Evolutionary conservation across 2,113 vertebrate species (phyloP).

Genomic region (Cathartes aura): DNA sequence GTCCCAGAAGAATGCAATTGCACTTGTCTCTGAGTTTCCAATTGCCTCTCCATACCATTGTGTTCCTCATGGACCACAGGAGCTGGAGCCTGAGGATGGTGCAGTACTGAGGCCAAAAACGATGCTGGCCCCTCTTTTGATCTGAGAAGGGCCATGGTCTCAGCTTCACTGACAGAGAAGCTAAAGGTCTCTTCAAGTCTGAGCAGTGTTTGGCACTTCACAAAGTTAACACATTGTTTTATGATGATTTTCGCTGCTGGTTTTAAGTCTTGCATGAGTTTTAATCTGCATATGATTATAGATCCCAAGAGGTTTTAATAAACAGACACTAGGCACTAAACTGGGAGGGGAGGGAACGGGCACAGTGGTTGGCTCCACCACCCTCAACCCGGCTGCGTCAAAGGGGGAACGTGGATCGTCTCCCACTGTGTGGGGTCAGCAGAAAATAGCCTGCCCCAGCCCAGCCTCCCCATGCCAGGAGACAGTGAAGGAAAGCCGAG

Average conservation of each 20-base stretch:
- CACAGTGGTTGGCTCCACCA: neutral
- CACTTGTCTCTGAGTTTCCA: neutral
- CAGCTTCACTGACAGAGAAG: neutral
- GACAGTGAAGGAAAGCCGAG: neutral
- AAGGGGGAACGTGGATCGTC: neutral
- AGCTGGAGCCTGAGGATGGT: neutral
- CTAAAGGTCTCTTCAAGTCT: neutral
- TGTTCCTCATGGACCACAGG: fast-evolving
- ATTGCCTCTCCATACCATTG: neutral
- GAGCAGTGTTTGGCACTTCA: neutral
- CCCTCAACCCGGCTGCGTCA: neutral
- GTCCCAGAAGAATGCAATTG: neutral
- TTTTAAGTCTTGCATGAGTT: neutral
- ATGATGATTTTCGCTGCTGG: neutral
- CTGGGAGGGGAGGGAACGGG: neutral
- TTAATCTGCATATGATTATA: neutral
- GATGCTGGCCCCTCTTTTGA: neutral
- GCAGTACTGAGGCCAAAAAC: neutral
- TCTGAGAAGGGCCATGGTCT: neutral
- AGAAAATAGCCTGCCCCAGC: neutral
- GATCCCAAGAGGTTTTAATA: neutral
- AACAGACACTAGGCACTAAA: neutral
- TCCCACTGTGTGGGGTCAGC: neutral
- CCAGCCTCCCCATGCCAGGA: neutral
- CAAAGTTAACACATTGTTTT: neutral